Percentiles rank a stretch among this genome's conserved stretches.
Evolutionary conservation across 2,888 invertebrate genomes (phyloP).

Genomic region (Lasioglossum villosulum): DNA sequence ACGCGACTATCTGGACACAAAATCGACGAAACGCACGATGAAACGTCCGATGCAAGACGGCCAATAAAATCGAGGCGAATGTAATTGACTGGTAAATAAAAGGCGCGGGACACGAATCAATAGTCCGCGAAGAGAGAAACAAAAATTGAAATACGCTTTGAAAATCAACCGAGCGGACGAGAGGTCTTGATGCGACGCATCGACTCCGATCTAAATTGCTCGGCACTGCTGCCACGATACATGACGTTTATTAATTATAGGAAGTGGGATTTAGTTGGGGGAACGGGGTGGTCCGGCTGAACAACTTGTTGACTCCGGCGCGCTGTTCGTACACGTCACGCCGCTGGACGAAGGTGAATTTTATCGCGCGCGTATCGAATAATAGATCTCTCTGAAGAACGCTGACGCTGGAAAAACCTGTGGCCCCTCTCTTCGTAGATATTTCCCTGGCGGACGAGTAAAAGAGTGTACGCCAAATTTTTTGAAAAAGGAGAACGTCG

Average conservation of each 20-base stretch:
- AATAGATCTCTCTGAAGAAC: constrained; percentile 16
- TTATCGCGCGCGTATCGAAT: constrained; percentile 43
- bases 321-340: constrained; percentile 63
- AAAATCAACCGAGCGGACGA: constrained; percentile 61
- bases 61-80: constrained; percentile 61
- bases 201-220: constrained; percentile 70
- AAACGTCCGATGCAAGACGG: constrained; percentile 61
- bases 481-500: neutral
- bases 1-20: constrained; percentile 50
- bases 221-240: constrained; percentile 68
- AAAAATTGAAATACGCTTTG: constrained; percentile 66
- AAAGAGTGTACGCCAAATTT: neutral
- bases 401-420: neutral
- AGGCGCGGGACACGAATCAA: constrained; percentile 63
- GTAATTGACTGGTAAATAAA: constrained; percentile 63
- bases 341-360: constrained; percentile 47
- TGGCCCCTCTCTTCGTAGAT: neutral
- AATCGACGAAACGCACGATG: constrained; percentile 58
- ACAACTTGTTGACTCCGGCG: constrained; percentile 76
- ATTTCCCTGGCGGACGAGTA: neutral
- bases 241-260: constrained; percentile 77
- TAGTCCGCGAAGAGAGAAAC: constrained; percentile 52
- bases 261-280: constrained; percentile 76
- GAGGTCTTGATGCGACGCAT: constrained; percentile 64
- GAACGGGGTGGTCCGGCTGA: constrained; percentile 71